Base-by-base conservation (phyloP, 1,140 invertebrate genomes). In the roundworm (Caenorhabditis elegans) region DNA sequence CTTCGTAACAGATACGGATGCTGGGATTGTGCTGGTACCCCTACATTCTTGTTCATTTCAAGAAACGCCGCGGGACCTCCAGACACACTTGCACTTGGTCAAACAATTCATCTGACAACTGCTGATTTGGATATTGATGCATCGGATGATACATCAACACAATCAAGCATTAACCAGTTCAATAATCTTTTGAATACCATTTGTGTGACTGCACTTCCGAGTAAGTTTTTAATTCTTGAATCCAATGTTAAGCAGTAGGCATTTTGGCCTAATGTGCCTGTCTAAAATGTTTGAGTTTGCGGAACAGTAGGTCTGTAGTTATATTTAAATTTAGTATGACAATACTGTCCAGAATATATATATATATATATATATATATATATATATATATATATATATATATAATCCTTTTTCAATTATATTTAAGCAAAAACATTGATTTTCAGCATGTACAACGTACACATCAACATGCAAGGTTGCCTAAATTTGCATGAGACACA, bases 91-190 rank as follows among this genome's bases (percentile, higher is more conserved):
- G n/a, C n/a, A n/a, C n/a, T n/a, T n/a, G 60, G 60, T 24, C 11
- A 10, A 1, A 70, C 60, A 11, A 11, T 22, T 22, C 22, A 70
- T 8, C 34, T 70, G 1, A 19, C 60, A 1, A 34, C 36, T 22
- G 22, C 60, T 39, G 60, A 70, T 39, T 43, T 70, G 34, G 60
- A 70, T 70, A 70, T 70, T 39, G 60, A 70, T 70, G 60, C 60
- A 5, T 19, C 31, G 3, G 60, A 70, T 24, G 34, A 70, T n/a
- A 70, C 60, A 70, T 70, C 60, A 22, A 70, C 34, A 34, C 34
- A 36, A 22, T 19, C 60, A 17, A 70, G 39, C 22, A 39, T 70
- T 13, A 39, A 70, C n/a, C 11, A 34, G n/a, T 70, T 70, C 34
- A 70, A 70, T n/a, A 39, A 13, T 22, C 19, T 70, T 70, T 31